A percentile compares a stretch with the other conserved stretches of the same genome.
Evolutionary conservation across 2,797 vertebrate genomes (phyloP).

Genomic region (Bufotes viridis): DNA sequence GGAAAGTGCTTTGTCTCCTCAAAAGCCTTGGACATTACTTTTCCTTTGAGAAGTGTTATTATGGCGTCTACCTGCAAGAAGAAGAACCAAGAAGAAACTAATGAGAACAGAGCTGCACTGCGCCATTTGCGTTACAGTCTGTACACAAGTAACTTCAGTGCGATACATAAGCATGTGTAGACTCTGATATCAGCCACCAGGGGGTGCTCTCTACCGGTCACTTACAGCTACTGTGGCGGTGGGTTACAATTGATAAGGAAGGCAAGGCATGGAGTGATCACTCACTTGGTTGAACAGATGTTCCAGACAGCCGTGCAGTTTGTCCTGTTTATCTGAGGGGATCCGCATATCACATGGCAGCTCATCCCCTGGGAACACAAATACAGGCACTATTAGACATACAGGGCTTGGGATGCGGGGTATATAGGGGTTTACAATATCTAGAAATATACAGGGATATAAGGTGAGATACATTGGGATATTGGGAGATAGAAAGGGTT

Average conservation of each 20-base stretch:
- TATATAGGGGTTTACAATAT: neutral
- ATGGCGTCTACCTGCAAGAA: slow-evolving; percentile 92
- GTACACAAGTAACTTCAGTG: neutral
- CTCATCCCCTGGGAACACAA: slow-evolving; percentile 85
- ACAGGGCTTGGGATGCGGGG: neutral
- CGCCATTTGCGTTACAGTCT: neutral
- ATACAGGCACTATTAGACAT: neutral
- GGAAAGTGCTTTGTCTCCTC: slow-evolving; percentile 97
- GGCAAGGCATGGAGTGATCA: neutral
- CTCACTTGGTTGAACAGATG: slow-evolving; percentile 97
- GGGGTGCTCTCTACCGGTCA: neutral
- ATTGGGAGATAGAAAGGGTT: neutral
- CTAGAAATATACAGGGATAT: neutral
- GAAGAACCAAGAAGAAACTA: neutral
- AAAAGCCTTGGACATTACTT: slow-evolving; percentile 90
- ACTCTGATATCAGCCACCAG: neutral
- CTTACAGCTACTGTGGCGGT: neutral
- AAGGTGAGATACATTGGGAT: neutral
- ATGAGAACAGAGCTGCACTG: neutral
- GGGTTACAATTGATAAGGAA: neutral
- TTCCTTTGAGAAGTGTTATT: slow-evolving; percentile 91
- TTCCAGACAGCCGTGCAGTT: slow-evolving; percentile 95
- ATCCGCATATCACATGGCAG: slow-evolving; percentile 97
- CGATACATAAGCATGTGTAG: neutral
- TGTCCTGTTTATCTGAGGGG: slow-evolving; percentile 96